Evolutionary conservation across 2,113 vertebrate genomes (phyloP).

Genomic region (Reinhardtius hippoglossoides): DNA sequence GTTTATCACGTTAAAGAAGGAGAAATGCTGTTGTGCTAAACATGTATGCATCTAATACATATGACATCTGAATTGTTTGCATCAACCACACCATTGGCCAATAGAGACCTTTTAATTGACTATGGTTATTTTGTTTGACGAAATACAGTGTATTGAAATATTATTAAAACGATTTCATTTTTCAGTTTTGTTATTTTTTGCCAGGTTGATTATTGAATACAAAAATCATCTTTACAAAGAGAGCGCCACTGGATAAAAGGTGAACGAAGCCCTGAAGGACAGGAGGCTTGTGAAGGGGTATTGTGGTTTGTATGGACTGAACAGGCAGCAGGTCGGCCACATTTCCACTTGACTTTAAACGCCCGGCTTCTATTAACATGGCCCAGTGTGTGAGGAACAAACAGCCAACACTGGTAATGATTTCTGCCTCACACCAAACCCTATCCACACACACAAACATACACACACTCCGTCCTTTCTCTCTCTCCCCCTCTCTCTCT

Average conservation of each 20-base stretch:
- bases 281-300: slow-evolving; percentile 12
- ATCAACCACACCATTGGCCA: too few species aligned
- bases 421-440: slow-evolving; percentile 76
- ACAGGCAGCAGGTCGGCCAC: slow-evolving; percentile 58
- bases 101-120: too few species aligned
- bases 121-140: too few species aligned
- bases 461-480: slow-evolving; percentile 22
- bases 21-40: too few species aligned
- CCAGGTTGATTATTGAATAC: slow-evolving; percentile 9
- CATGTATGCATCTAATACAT: too few species aligned
- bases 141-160: too few species aligned
- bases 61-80: too few species aligned
- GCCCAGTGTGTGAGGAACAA: slow-evolving; percentile 72
- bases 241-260: slow-evolving; percentile 1
- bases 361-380: slow-evolving; percentile 78
- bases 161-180: background rate
- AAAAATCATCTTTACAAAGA: slow-evolving; percentile 5
- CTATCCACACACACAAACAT: slow-evolving; percentile 4
- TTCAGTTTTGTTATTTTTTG: background rate
- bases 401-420: slow-evolving; percentile 78
- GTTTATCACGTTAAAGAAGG: background rate
- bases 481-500: slow-evolving; percentile 11
- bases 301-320: slow-evolving; percentile 49
- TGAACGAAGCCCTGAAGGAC: slow-evolving; percentile 36
- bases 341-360: slow-evolving; percentile 78